Percentiles rank a stretch among this genome's conserved stretches.
Evolutionary conservation across 2,888 invertebrate genomes (phyloP).

Genomic region (Polydrusus cervinus): DNA sequence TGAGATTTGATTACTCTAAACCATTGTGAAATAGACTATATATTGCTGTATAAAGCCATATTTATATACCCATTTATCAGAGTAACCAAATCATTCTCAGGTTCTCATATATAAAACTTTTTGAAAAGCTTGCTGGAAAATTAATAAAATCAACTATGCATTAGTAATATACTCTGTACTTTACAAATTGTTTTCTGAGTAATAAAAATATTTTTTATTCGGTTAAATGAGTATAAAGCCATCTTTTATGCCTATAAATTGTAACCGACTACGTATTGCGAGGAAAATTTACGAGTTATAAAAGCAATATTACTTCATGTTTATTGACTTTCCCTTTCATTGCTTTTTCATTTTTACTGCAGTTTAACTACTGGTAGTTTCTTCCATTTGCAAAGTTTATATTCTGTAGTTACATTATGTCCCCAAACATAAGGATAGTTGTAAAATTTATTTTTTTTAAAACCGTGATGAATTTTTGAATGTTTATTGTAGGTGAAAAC

Average conservation of each 20-base stretch:
- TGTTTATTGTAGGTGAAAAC: too few relatives aligned
- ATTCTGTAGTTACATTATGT: background rate
- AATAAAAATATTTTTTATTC: background rate
- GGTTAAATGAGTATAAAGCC: conserved; percentile 11
- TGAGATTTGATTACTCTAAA: too few relatives aligned
- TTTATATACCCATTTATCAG: too few relatives aligned
- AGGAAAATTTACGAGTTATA: conserved; percentile 10
- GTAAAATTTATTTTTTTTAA: background rate
- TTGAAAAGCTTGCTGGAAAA: too few relatives aligned
- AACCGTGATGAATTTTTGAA: too few relatives aligned
- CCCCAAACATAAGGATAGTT: background rate
- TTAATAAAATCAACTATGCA: background rate
- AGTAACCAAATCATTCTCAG: too few relatives aligned
- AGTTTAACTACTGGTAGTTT: conserved; percentile 11
- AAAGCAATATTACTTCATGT: conserved; percentile 17
- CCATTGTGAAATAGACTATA: too few relatives aligned
- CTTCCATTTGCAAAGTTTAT: conserved; percentile 4
- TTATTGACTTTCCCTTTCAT: conserved; percentile 15
- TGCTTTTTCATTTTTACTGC: conserved; percentile 13
- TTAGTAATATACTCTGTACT: background rate
- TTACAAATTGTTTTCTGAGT: background rate
- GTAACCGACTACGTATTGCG: conserved; percentile 10
- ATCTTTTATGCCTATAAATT: conserved; percentile 19
- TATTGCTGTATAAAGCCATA: too few relatives aligned
- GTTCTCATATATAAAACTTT: too few relatives aligned